Percentiles rank a stretch among this genome's conserved stretches.
phyloP scores from a whole-genome alignment of 2,888 invertebrate genomes.

The Bombylius discolor region DNA sequence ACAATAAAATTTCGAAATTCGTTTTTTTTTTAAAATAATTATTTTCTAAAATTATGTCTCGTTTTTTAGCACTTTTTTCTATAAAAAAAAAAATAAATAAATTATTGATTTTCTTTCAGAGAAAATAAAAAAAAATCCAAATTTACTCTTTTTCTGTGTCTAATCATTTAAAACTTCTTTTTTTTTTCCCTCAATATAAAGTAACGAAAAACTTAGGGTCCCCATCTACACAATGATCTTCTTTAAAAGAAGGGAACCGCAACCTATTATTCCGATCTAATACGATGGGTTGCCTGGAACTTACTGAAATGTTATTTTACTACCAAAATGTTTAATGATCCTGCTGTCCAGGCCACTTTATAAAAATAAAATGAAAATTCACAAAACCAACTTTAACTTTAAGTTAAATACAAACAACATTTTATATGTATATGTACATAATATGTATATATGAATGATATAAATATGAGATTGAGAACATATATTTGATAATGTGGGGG shows the following conservation, averaged over 20 bases:
- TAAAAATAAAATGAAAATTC: background rate
- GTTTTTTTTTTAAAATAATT: no score
- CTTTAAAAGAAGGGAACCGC: slow-evolving; percentile 17
- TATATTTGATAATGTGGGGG: background rate
- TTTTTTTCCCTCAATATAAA: no score
- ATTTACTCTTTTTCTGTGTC: no score
- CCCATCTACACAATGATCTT: background rate
- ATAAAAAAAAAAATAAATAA: no score
- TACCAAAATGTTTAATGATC: slow-evolving; percentile 10
- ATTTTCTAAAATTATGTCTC: no score
- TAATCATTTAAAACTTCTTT: no score
- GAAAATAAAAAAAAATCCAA: no score
- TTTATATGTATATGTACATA: no score
- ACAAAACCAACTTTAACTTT: background rate
- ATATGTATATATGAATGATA: background rate
- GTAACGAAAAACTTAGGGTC: background rate
- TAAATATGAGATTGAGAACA: background rate
- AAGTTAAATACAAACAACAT: background rate
- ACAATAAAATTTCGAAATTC: no score
- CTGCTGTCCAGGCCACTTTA: slow-evolving; percentile 15
- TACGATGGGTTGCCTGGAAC: slow-evolving; percentile 34
- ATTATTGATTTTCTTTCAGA: no score
- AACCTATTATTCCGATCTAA: slow-evolving; percentile 24
- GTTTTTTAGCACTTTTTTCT: no score
- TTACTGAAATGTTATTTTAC: slow-evolving; percentile 28